These are phyloP conservation scores for Agriopis leucophaearia DNA, from an alignment of 2,888 invertebrate species.

Conservation along the genomic window DNA sequence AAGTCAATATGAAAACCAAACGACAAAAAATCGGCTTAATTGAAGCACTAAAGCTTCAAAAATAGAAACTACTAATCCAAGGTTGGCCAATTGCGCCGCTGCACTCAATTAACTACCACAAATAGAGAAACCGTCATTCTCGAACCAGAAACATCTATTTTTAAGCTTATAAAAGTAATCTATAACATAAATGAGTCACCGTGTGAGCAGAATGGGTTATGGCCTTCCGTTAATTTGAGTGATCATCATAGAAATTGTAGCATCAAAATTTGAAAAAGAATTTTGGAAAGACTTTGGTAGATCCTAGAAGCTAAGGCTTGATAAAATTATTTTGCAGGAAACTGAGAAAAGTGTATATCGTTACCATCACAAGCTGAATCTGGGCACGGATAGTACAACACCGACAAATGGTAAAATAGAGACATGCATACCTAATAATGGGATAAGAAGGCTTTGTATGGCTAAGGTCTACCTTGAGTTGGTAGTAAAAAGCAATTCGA, in stretches of 20 bases:
- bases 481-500: no score
- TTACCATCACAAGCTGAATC: no score
- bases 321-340: no score
- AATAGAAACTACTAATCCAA: slow-evolving; percentile 37
- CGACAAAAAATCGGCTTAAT: background rate
- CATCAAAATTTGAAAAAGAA: slow-evolving; percentile 4
- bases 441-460: no score
- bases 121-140: slow-evolving; percentile 40
- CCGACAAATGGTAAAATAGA: no score
- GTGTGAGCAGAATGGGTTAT: slow-evolving; percentile 9
- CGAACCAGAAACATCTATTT: slow-evolving; percentile 32
- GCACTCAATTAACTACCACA: slow-evolving; percentile 35
- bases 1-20: background rate
- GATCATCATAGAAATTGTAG: background rate
- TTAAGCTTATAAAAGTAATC: slow-evolving; percentile 26
- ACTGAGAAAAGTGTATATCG: no score
- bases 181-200: slow-evolving; percentile 34
- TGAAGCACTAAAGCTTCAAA: slow-evolving; percentile 29
- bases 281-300: no score
- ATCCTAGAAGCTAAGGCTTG: no score
- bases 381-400: no score
- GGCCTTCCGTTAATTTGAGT: slow-evolving; percentile 1
- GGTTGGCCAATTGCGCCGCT: slow-evolving; percentile 18
- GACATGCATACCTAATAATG: no score
- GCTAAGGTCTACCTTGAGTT: no score